Percentiles rank a stretch among this genome's conserved stretches.
phyloP scores from a whole-genome alignment of 2,113 vertebrate species.

The Aptenodytes forsteri region DNA sequence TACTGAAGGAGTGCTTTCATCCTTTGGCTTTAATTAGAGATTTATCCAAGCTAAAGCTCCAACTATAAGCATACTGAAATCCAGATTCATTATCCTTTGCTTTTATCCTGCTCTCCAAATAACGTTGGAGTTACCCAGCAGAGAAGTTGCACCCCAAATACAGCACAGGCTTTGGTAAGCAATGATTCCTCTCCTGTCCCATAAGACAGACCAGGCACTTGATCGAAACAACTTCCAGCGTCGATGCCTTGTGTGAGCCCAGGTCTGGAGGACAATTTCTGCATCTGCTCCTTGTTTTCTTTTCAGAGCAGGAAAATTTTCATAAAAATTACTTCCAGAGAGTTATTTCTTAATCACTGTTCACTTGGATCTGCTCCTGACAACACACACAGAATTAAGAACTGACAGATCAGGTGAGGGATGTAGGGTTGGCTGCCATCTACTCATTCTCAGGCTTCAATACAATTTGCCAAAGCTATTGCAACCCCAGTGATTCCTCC shows the following conservation, averaged over 20 bases:
- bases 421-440: neutral
- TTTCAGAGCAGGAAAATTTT: neutral
- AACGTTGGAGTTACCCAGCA: neutral
- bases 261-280: neutral
- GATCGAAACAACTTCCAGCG: rapidly evolving
- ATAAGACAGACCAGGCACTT: neutral
- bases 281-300: neutral
- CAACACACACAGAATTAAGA: neutral
- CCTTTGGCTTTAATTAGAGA: constrained; percentile 22
- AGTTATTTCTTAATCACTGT: neutral
- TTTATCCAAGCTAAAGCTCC: neutral
- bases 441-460: neutral
- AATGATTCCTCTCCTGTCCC: neutral
- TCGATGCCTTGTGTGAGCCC: neutral
- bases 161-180: neutral
- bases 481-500: neutral
- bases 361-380: neutral
- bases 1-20: constrained; percentile 5
- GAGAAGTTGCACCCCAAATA: neutral
- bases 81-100: neutral
- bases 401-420: neutral
- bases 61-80: neutral
- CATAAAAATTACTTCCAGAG: neutral
- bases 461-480: neutral
- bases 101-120: neutral